Evolutionary conservation across 2,888 invertebrate genomes (phyloP), one percentile per base, ranked within the genome.

Genomic region (Eledona agricola): DNA sequence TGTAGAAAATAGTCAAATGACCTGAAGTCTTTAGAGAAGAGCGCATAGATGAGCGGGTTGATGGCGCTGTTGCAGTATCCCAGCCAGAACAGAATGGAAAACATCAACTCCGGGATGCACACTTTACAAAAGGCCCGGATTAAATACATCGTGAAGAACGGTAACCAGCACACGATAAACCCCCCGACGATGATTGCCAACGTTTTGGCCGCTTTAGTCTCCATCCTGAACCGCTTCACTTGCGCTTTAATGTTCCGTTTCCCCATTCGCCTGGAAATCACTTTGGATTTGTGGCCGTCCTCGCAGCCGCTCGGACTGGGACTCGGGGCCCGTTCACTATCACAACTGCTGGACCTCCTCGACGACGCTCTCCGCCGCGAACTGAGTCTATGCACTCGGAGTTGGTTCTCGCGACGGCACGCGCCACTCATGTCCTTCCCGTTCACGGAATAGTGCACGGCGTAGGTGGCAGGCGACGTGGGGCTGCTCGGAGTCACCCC

Each of bases 51-150:
- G 72, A 93, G 86, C 0, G 96, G 96, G 75, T 96, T 97, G 62
- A 96, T 89, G 2, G 96, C 96, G 1, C 94, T 94, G 77, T 97
- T 97, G 79, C 95, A 94, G 79, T 97, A 97, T 1, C 97, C 98
- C 57, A 98, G 81, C 96, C 97, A 98, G 79, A 97, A 96, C 10
- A 96, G 84, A 15, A 96, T 84, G 5, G 93, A 92, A 79, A 96
- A 96, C 46, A 94, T 81, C 49, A 93, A 79, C 0, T 88, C 87
- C 58, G 90, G 87, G 22, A 95, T 92, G 75, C 94, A 94, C 54
- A 88, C 83, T 26, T 84, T 86, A 72, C 92, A 93, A 74, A 93
- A 96, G 0, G 94, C 95, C 5, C 93, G 83, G 45, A 95, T 84
- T 32, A 96, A 83, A 76, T 96, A 96, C 79, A 95, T 91, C 29